Evolutionary conservation across 2,797 vertebrate genomes (phyloP), one percentile per base, ranked within the genome.

Genomic region (Melanotaenia trifasciata): DNA sequence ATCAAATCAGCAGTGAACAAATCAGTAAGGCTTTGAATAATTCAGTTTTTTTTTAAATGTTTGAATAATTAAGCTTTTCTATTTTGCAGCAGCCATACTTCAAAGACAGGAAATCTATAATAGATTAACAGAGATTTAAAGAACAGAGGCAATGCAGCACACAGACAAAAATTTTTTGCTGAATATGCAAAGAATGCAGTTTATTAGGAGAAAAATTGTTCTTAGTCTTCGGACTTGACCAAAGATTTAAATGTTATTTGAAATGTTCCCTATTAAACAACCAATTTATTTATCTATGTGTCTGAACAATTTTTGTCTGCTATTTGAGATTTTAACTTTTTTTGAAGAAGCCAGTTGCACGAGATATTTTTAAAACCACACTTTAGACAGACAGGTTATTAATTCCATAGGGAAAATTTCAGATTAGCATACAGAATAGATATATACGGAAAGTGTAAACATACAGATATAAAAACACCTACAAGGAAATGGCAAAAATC

Each of bases 11-110:
- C 60, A 35, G 12, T 28, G 35, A 74, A 33, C 1, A 3, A 86
- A 76, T 84, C 69, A 78, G 62, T 2, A 67, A 36, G 40, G 38
- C 61, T 76, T 62, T 84, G 66, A 87, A 84, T 88, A 50, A 89
- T 89, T 87, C 65, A 79, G 6, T 18, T 58, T 75, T 54, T 54
- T 54, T 70, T 68, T 50, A 5, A 57, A 18, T n/a, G 35, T 76
- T 30, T 66, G 56, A 82, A 81, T 84, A 74, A 84, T 85, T 69
- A 74, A 45, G 20, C 16, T 35, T 45, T 64, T 6, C 14, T 58
- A 28, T 70, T 82, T 79, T 26, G 11, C 12, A 43, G 6, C 45
- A 47, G 51, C 18, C 10, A 8, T 22, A 58, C 38, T 64, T 76
- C 22, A 59, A 71, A 79, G 20, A 50, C 13, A 64, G 61, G 74